Base-by-base conservation (phyloP, 2,113 vertebrate genomes). In the Nibea albiflora region DNA sequence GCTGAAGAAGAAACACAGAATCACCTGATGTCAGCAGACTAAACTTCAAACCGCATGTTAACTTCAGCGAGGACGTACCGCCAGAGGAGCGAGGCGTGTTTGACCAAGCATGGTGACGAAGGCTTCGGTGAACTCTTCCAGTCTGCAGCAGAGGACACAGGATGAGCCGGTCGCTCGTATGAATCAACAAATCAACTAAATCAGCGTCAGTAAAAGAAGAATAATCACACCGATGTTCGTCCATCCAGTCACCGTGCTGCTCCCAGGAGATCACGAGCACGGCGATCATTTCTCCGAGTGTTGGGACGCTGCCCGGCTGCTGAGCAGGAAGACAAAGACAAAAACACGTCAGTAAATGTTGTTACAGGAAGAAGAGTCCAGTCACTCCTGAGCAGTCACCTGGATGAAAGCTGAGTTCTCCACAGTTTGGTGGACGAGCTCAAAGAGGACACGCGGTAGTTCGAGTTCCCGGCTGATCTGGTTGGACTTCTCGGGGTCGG, bases 371-470 rank as follows among this genome's bases (percentile, higher is more conserved):
- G 12, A 52, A 26, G 24, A 26, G 24, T 26, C 24, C 24, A 26
- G 2, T 26, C 15, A n/a, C 63, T n/a, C 5, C 8, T 4, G 11
- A 47, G 15, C n/a, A 82, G 78, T 52, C 76, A 99, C 98, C 96
- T 96, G 89, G 64, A 92, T 92, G 70, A 93, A 83, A 26, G 67
- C 67, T 24, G 62, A 63, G 19, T 73, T 95, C 60, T 93, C 93
- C 35, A 97, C 93, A 73, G 94, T 89, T 64, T 94, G 89, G 7
- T 88, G 91, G 52, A 96, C 91, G 5, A 97, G 83, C 46, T 78
- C 89, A 46, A 98, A 92, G 42, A 96, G 92, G 46, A 95, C 88
- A 22, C 88, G 78, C 2, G 97, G 96, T 4, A 98, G 84, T 9
- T 94, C 92, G 9, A 96, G 76, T 71, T 96, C 93, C n/a, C 0